phyloP scores from a whole-genome alignment of 2,888 invertebrate species.

The Smittia aterrima region DNA sequence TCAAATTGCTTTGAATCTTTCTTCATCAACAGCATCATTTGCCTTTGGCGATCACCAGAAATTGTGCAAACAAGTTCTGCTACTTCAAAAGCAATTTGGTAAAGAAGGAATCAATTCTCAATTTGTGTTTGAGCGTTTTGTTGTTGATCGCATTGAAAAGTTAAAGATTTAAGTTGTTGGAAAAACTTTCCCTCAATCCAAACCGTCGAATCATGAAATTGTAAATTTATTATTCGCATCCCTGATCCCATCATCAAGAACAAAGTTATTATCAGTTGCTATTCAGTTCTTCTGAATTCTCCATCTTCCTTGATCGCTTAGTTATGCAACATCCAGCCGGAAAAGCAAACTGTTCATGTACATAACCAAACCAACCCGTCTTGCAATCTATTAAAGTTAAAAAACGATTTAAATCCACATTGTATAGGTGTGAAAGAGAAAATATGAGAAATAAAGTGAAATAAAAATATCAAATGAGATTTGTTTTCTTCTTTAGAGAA shows the following conservation, averaged over 20 bases:
- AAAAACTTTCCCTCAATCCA: background rate
- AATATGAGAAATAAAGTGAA: slow-evolving; percentile 22
- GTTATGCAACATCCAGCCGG: background rate
- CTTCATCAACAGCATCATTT: slow-evolving; percentile 22
- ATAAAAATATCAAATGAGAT: slow-evolving; percentile 12
- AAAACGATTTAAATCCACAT: background rate
- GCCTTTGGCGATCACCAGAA: slow-evolving; percentile 6
- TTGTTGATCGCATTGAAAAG: background rate
- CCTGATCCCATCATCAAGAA: background rate
- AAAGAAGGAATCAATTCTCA: background rate
- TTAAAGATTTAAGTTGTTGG: background rate
- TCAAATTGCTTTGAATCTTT: background rate
- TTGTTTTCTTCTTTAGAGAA: too few species aligned
- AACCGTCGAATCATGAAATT: background rate
- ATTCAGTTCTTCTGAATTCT: background rate
- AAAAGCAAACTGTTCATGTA: slow-evolving; percentile 11
- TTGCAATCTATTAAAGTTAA: slow-evolving; percentile 7
- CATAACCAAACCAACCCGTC: slow-evolving; percentile 9
- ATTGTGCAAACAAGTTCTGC: background rate
- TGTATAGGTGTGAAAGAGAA: slow-evolving; percentile 20
- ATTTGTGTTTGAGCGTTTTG: background rate
- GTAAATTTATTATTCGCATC: background rate
- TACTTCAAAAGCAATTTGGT: slow-evolving; percentile 6
- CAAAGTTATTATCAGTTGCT: background rate
- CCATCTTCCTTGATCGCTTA: background rate